phyloP scores from a whole-genome alignment of 1,140 invertebrate species.

The Eubasilissa regina region DNA sequence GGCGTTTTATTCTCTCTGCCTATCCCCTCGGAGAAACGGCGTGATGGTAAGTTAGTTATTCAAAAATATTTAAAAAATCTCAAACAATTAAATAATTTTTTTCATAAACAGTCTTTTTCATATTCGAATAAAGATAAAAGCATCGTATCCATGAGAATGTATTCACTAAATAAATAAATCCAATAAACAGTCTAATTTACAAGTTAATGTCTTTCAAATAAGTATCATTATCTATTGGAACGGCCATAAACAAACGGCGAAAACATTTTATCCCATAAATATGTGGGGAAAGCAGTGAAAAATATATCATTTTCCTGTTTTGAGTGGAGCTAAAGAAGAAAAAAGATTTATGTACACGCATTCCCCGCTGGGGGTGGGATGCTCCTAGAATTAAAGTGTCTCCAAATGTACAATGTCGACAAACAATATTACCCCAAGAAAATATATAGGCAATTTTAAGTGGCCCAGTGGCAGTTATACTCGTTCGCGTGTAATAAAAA shows the following conservation, averaged over 20 bases:
- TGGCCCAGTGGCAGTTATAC: slow-evolving; percentile 41
- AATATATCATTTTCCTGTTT: slow-evolving; percentile 53
- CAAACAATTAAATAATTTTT: neutral
- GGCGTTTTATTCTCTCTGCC: too few relatives aligned
- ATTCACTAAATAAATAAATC: neutral
- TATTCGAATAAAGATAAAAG: neutral
- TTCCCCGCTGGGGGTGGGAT: neutral
- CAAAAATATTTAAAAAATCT: neutral
- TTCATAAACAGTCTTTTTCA: neutral
- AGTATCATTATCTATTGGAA: slow-evolving; percentile 42
- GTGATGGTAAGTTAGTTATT: too few relatives aligned
- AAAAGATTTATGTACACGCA: slow-evolving; percentile 42
- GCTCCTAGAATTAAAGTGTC: slow-evolving; percentile 52
- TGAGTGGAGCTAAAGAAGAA: slow-evolving; percentile 39
- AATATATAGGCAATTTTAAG: slow-evolving; percentile 55
- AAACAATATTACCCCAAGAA: slow-evolving; percentile 54
- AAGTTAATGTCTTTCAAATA: slow-evolving; percentile 44
- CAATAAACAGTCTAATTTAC: slow-evolving; percentile 29
- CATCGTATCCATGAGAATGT: neutral
- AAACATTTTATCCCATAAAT: slow-evolving; percentile 44
- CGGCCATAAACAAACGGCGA: slow-evolving; percentile 33
- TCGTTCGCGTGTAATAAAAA: slow-evolving; percentile 31
- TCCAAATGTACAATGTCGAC: slow-evolving; percentile 55
- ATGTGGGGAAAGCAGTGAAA: slow-evolving; percentile 24
- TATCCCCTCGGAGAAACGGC: too few relatives aligned